Evolutionary conservation across 2,888 invertebrate species (phyloP).

Genomic region (Oscheius sp.): DNA sequence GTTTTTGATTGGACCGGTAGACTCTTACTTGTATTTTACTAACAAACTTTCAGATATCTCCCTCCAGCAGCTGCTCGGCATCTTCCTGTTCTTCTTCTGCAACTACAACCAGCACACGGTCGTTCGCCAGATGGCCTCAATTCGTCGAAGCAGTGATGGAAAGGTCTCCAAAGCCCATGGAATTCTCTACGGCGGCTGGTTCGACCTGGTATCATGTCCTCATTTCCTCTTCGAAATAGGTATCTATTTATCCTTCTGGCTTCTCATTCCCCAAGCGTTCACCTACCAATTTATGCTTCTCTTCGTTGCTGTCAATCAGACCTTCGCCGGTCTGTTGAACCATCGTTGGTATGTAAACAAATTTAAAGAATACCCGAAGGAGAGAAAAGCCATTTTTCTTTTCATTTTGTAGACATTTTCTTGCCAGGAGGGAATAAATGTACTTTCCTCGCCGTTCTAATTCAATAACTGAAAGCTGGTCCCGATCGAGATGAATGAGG

Average conservation of each 20-base stretch:
- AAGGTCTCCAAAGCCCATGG: conserved; percentile 81
- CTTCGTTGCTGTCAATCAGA: conserved; percentile 71
- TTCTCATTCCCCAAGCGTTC: conserved; percentile 42
- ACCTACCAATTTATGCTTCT: conserved; percentile 51
- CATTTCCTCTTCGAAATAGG: conserved; percentile 84
- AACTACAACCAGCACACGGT: conserved; percentile 83
- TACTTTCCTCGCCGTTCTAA: too few relatives aligned
- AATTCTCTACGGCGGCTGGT: conserved; percentile 84
- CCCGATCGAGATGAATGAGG: too few relatives aligned
- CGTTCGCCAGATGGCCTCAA: conserved; percentile 83
- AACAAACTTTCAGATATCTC: conserved; percentile 20
- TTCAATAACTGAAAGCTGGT: too few relatives aligned
- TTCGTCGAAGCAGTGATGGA: conserved; percentile 83
- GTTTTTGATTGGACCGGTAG: neutral
- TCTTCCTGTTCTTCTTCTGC: conserved; percentile 80
- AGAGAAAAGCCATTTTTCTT: conserved; percentile 74
- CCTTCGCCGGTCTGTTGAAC: conserved; percentile 70
- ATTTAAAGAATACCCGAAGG: conserved; percentile 73
- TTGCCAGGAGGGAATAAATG: too few relatives aligned
- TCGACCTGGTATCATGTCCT: conserved; percentile 85
- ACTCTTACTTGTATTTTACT: neutral
- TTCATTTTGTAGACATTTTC: conserved; percentile 63
- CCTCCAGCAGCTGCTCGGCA: conserved; percentile 62
- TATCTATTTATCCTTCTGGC: conserved; percentile 54
- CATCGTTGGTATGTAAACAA: conserved; percentile 74